Evolutionary conservation across 2,797 vertebrate species (phyloP), one percentile per base, ranked within the genome.

Genomic region (Artibeus lituratus): DNA sequence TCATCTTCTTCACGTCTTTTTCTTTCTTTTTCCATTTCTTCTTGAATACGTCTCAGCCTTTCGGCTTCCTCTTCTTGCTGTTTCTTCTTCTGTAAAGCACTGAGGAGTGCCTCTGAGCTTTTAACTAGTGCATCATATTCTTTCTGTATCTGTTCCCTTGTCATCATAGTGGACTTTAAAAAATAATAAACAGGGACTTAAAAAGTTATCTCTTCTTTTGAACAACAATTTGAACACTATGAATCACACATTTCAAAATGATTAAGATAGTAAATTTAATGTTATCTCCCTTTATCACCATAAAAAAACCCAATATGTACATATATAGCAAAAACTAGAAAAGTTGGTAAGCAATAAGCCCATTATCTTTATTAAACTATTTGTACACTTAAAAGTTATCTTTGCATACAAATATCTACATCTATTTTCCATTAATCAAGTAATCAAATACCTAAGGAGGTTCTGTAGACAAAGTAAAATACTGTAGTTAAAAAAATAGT

Each of bases 21-120:
- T 96, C 95, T 99, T 98, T 99, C 99, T 70, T 97, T 98, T 96
- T 99, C 99, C 99, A 99, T 99, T 98, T 99, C 99, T 95, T 99
- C 99, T 97, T 99, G 99, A 97, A 99, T 99, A 69, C 98, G 99
- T 1, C 98, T 98, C 59, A 99, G 98, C 22, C 99, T 98, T 98
- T 99, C 99, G 0, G 99, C 98, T 98, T 99, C 99, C 92, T 99
- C 99, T 95, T 99, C 99, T 97, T 99, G 99, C 97, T 99, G 99
- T 81, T 99, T 99, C 97, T 99, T 99, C 97, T 99, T 99, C 98
- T 99, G 99, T 97, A 99, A 97, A 4, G 98, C 98, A 24, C 97
- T 98, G 84, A 99, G 99, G 92, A 99, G 99, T 57, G 99, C 98
- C 98, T 99, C 99, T 1, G 99, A 99, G 92, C 99, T 99, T 47